These are phyloP conservation scores for Paramisgurnus dabryanus DNA, from an alignment of 2,113 vertebrate species.

Conservation along the genomic window DNA sequence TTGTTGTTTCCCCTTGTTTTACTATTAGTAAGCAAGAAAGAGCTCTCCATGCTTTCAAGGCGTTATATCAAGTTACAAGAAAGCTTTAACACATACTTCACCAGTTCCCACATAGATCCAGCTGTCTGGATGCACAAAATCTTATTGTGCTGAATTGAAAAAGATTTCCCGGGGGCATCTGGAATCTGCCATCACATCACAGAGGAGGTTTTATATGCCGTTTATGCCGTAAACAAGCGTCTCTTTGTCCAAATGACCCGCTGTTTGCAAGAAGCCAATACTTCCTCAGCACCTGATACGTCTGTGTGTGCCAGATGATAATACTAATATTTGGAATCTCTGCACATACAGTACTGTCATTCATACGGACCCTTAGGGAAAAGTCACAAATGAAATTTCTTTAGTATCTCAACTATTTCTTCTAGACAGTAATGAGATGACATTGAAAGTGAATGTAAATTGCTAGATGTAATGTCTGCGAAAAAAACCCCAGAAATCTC, in stretches of 20 bases:
- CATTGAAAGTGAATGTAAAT: no score
- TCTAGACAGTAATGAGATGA: no score
- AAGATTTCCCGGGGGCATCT: constrained; percentile 39
- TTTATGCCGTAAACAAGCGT: constrained; percentile 30
- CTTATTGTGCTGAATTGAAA: constrained; percentile 14
- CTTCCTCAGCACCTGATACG: constrained; percentile 38
- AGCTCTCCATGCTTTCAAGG: constrained; percentile 30
- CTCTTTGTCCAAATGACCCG: constrained; percentile 38
- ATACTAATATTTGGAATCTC: constrained; percentile 34
- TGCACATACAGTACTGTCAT: constrained; percentile 10
- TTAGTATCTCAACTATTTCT: no score
- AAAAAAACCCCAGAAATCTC: no score
- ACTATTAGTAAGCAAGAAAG: constrained; percentile 11
- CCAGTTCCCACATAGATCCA: constrained; percentile 48
- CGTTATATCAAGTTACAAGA: constrained; percentile 43
- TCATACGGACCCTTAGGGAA: not conserved
- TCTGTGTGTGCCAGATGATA: constrained; percentile 19
- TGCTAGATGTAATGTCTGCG: no score
- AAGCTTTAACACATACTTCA: constrained; percentile 1
- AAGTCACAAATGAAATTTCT: no score
- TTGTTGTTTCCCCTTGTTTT: not conserved
- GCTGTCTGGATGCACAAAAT: constrained; percentile 50
- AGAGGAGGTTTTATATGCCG: constrained; percentile 32
- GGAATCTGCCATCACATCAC: constrained; percentile 43
- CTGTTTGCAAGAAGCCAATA: constrained; percentile 18